Evolutionary conservation across 2,797 vertebrate species (phyloP).

Genomic region (Danio albolineatus): DNA sequence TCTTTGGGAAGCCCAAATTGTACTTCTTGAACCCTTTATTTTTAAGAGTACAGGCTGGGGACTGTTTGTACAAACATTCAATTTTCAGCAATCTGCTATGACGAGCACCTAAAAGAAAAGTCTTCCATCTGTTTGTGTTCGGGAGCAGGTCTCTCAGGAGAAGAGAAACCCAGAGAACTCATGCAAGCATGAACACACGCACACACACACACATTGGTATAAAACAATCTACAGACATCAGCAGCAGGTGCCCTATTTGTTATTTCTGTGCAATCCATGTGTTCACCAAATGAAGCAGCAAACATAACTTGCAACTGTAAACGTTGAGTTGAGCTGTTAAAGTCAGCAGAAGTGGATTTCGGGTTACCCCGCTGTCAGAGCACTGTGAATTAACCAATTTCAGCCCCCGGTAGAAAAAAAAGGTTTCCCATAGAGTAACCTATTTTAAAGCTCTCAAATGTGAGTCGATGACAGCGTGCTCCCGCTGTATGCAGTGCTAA

Average conservation of each 20-base stretch:
- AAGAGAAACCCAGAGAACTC: conserved; percentile 1
- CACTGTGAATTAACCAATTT: conserved; percentile 26
- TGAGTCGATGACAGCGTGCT: conserved; percentile 44
- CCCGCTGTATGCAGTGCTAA: conserved; percentile 47
- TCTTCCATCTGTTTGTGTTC: conserved; percentile 49
- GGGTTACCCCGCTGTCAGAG: background rate
- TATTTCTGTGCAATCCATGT: background rate
- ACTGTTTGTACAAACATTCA: conserved; percentile 36
- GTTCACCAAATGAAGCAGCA: background rate
- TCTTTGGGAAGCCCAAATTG: no score
- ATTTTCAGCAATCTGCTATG: conserved; percentile 28
- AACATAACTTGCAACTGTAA: background rate
- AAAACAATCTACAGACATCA: conserved; percentile 1
- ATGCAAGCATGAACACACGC: background rate
- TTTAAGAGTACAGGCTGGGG: no score
- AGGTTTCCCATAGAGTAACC: conserved; percentile 43
- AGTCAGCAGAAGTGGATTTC: conserved; percentile 3
- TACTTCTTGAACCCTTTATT: no score
- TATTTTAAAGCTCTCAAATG: conserved; percentile 50
- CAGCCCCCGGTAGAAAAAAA: conserved; percentile 21
- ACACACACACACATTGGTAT: conserved; percentile 1
- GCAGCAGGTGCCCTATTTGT: conserved; percentile 8
- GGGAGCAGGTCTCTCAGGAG: conserved; percentile 38
- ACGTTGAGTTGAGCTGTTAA: conserved; percentile 3
- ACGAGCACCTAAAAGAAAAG: conserved; percentile 32